A percentile compares a stretch with the other conserved stretches of the same genome.
Evolutionary conservation across 1,140 invertebrate species (phyloP).

Genomic region (Achatina immaculata): DNA sequence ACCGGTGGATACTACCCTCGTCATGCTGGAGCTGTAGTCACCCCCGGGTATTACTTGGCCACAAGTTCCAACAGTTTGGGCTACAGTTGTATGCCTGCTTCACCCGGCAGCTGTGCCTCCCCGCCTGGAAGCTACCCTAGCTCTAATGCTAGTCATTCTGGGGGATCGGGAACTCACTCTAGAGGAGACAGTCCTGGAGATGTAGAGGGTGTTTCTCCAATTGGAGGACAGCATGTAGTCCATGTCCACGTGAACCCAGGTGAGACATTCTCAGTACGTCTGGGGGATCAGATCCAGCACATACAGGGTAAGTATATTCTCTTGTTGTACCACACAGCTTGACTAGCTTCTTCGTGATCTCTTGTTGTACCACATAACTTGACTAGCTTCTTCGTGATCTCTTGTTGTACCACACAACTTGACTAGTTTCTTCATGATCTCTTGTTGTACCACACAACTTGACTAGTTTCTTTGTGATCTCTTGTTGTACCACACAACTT

Average conservation of each 20-base stretch:
- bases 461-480: no score
- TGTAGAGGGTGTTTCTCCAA: not conserved
- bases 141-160: slow-evolving; percentile 22
- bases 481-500: no score
- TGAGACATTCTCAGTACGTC: slow-evolving; percentile 78
- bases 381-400: no score
- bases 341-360: no score
- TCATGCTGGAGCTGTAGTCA: not conserved
- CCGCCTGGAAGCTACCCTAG: slow-evolving; percentile 18
- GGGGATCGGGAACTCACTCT: slow-evolving; percentile 4
- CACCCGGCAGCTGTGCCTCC: not conserved
- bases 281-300: slow-evolving; percentile 78
- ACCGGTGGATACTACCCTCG: slow-evolving; percentile 10
- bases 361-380: no score
- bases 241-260: slow-evolving; percentile 81
- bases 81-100: not conserved
- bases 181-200: slow-evolving; percentile 30
- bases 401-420: no score
- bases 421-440: no score
- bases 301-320: slow-evolving; percentile 71
- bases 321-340: no score
- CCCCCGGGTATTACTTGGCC: not conserved
- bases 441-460: no score
- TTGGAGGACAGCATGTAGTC: slow-evolving; percentile 74
- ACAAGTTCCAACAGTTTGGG: not conserved